A percentile compares a stretch with the other conserved stretches of the same genome.
These are phyloP conservation scores for Alexandromys fortis DNA, from an alignment of 2,113 vertebrate genomes.

Conservation along the genomic window DNA sequence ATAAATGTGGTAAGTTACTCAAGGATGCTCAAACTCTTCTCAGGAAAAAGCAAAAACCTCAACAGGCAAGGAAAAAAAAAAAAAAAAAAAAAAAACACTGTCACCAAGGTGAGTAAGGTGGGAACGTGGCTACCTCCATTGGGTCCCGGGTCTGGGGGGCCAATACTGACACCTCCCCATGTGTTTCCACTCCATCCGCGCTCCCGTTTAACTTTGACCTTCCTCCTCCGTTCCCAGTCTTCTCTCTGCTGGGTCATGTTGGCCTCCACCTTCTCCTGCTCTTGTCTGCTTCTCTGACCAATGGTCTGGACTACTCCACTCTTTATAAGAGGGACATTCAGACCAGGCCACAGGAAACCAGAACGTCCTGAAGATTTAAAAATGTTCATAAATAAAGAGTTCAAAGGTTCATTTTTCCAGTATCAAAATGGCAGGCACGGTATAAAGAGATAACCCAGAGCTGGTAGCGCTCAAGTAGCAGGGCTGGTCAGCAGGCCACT, in stretches of 20 bases:
- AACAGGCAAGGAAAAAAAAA: not conserved
- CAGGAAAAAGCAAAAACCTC: not conserved
- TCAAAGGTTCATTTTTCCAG: not conserved
- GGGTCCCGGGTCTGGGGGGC: conserved; percentile 93
- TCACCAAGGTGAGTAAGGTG: not conserved
- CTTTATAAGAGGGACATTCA: conserved; percentile 90
- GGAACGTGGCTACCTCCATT: conserved; percentile 90
- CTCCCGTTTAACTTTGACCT: conserved; percentile 90
- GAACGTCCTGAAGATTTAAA: conserved; percentile 86
- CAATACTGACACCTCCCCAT: conserved; percentile 94
- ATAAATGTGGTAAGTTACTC: not conserved
- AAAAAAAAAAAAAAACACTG: not conserved
- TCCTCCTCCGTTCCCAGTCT: conserved; percentile 90
- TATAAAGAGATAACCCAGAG: not conserved
- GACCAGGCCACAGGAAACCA: conserved; percentile 96
- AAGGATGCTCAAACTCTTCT: not conserved
- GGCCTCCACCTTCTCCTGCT: conserved; percentile 87
- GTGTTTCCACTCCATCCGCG: conserved; percentile 94
- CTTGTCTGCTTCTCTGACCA: conserved; percentile 85
- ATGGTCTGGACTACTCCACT: conserved; percentile 85
- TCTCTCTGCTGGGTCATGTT: conserved; percentile 89
- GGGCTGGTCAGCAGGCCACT: not conserved
- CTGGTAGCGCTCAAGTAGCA: not conserved
- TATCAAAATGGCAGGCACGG: not conserved
- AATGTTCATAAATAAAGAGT: not conserved